Percentiles rank a stretch among this genome's conserved stretches.
Conservation (phyloP, 2,113 vertebrate genomes). For the Megaleporinus macrocephalus region DNA sequence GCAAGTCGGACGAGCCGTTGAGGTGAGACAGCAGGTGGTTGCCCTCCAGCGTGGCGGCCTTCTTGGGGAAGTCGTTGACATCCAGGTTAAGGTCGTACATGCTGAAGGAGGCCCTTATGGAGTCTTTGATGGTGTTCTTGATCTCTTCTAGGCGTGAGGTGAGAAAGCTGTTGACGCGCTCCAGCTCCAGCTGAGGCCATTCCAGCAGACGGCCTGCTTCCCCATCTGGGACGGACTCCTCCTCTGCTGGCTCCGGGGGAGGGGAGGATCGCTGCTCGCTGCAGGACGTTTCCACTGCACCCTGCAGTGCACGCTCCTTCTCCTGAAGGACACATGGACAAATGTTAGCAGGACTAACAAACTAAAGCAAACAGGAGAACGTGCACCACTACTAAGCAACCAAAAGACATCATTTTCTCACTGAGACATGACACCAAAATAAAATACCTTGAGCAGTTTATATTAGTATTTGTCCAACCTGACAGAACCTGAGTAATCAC, state of each 20-base stretch:
- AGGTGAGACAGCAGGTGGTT: conserved; percentile 89
- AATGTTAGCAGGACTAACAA: background rate
- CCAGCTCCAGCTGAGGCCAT: conserved; percentile 93
- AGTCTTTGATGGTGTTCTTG: conserved; percentile 98
- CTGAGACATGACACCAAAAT: no score
- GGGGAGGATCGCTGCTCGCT: conserved; percentile 67
- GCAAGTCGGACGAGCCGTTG: conserved; percentile 88
- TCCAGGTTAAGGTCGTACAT: conserved; percentile 95
- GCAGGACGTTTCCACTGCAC: conserved; percentile 71
- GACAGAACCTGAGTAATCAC: no score
- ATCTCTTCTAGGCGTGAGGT: conserved; percentile 97
- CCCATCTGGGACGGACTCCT: conserved; percentile 69
- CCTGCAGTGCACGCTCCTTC: conserved; percentile 91
- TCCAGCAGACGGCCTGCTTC: conserved; percentile 86
- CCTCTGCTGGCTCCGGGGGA: conserved; percentile 66
- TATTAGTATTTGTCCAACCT: no score
- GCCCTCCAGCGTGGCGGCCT: conserved; percentile 88
- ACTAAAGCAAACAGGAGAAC: background rate
- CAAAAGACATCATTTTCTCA: no score
- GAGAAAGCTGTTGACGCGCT: conserved; percentile 95
- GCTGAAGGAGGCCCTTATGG: conserved; percentile 93
- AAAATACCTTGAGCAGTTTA: no score
- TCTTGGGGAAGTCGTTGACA: conserved; percentile 93
- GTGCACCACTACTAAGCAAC: background rate
- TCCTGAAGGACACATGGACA: conserved; percentile 66